Conservation (phyloP, 2,888 invertebrate genomes). For the Aphrophora alni region DNA sequence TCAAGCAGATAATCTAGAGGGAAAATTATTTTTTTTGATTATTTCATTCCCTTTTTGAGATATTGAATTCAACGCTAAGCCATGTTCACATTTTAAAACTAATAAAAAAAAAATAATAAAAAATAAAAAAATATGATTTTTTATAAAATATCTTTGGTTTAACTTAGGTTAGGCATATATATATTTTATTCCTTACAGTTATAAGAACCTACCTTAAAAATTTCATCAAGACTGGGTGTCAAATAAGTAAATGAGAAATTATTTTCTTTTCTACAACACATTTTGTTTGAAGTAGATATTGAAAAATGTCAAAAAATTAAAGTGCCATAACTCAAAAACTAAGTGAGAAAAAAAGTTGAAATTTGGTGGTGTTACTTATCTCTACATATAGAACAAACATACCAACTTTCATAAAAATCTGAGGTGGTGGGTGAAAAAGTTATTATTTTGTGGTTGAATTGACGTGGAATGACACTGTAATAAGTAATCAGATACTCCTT, state of each 20-base stretch:
- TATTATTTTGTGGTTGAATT: too few species aligned
- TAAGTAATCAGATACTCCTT: too few species aligned
- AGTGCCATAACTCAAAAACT: conserved; percentile 28
- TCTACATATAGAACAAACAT: too few species aligned
- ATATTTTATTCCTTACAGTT: neutral
- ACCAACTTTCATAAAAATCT: too few species aligned
- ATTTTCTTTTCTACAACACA: neutral
- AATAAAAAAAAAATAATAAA: too few species aligned
- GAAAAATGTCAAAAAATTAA: conserved; percentile 15
- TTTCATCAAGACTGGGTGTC: conserved; percentile 7
- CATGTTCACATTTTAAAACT: too few species aligned
- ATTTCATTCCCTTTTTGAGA: neutral
- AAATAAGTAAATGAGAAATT: conserved; percentile 16
- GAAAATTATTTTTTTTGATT: neutral
- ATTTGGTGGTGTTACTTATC: neutral
- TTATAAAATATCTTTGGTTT: too few species aligned
- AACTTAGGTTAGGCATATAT: too few species aligned
- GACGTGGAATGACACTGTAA: too few species aligned
- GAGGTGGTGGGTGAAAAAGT: too few species aligned
- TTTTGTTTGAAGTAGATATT: neutral
- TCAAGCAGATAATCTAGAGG: neutral
- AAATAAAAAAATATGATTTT: too few species aligned
- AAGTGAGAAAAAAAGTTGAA: neutral
- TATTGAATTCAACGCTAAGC: neutral
- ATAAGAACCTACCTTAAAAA: conserved; percentile 9